Evolutionary conservation across 2,888 invertebrate genomes (phyloP), one percentile per base, ranked within the genome.

Genomic region (Protonemura montana): DNA sequence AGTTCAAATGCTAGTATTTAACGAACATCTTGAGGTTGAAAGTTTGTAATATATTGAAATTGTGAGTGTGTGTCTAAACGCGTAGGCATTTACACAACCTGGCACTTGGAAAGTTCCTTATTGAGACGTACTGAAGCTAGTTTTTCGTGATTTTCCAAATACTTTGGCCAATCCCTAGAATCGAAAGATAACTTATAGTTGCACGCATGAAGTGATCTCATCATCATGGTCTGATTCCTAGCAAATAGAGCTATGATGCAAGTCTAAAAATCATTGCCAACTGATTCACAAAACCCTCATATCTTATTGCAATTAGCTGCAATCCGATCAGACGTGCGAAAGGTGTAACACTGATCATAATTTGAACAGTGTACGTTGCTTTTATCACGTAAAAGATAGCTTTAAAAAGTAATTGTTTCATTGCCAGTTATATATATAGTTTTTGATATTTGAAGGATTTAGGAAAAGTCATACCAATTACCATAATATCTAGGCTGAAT

Each of bases 1-100:
- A 78, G 78, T 78, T 78, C 26, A 28, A 78, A 78, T 59, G 21
- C 26, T 78, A 78, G 78, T 78, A 27, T 26, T 78, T 27, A 78
- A 27, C 28, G 26, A 27, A 78, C 26, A 78, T 78, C 26, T 78
- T n/a, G 78, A 28, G 28, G 10, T 78, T 78, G 78, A 78, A 78
- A 78, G 78, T 27, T 78, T 13, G 28, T 25, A 16, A 78, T 78
- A 26, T 78, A 28, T 27, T 78, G 28, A 59, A 59, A 59, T 59
- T 21, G 59, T 59, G 28, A 59, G 21, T 16, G 7, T 21, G 59
- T 59, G 59, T 21, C 16, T 10, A 59, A 59, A 59, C 59, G 59
- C 59, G 3, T 16, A 10, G 59, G 59, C 7, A 59, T 59, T 59
- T 21, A 21, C 21, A 59, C 59, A 21, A 59, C 21, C 21, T 59